A percentile compares a stretch with the other conserved stretches of the same genome.
These are phyloP conservation scores for Hemicrepidius hirtus DNA, from an alignment of 2,888 invertebrate genomes.

Conservation along the genomic window DNA sequence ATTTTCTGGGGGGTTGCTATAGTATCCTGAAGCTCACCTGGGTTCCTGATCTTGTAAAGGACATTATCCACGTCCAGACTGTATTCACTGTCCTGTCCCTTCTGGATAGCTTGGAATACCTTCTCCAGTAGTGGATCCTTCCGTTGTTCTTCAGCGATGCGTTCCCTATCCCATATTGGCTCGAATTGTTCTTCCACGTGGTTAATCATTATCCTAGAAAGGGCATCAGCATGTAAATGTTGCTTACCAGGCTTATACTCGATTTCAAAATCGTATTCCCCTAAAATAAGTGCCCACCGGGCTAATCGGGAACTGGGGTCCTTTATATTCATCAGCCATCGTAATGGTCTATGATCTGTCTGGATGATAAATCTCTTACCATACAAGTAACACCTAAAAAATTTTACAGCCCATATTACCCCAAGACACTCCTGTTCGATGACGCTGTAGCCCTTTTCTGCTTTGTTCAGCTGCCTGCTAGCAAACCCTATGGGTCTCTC, in stretches of 20 bases:
- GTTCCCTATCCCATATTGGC: not conserved
- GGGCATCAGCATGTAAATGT: slow-evolving; percentile 37
- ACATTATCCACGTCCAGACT: not conserved
- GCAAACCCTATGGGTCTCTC: not conserved
- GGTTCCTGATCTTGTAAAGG: not conserved
- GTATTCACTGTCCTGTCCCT: not conserved
- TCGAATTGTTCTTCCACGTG: not conserved
- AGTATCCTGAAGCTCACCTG: not conserved
- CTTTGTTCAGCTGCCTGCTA: not conserved
- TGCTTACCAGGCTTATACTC: slow-evolving; percentile 32
- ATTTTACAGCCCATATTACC: not conserved
- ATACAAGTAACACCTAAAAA: not conserved
- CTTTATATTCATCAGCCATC: not conserved
- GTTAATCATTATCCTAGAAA: slow-evolving; percentile 29
- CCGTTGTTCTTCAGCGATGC: not conserved
- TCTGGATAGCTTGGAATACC: not conserved
- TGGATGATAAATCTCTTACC: not conserved
- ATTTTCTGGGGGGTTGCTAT: not conserved
- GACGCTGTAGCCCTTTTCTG: slow-evolving; percentile 1
- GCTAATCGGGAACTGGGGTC: not conserved
- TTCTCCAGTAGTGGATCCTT: not conserved
- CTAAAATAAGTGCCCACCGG: not conserved
- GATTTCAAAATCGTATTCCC: slow-evolving; percentile 33
- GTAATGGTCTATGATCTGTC: slow-evolving; percentile 4
- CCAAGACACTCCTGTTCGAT: slow-evolving; percentile 7